Evolutionary conservation across 2,113 vertebrate species (phyloP), one percentile per base, ranked within the genome.

Genomic region (Lophotis ruficrista): DNA sequence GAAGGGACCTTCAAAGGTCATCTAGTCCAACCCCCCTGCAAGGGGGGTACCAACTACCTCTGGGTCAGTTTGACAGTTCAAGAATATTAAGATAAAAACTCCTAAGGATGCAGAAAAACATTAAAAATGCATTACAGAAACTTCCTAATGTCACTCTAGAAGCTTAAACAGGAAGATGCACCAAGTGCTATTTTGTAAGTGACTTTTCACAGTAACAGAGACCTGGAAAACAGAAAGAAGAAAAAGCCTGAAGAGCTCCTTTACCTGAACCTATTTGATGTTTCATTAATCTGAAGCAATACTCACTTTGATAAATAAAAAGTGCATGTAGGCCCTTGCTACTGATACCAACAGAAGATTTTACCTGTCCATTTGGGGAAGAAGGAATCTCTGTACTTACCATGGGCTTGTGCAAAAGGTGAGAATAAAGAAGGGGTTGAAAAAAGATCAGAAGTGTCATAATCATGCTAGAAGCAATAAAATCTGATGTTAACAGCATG

Each of bases 331-430:
- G 21, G 35, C 75, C 53, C 48, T 84, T 4, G 2, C 33, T 88
- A 6, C 7, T 73, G 28, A 56, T 27, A 79, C 30, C 62, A 86
- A 4, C 4, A 65, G 24, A 79, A 69, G 24, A 83, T 57, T 64
- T 89, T 87, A 95, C 28, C 56, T 73, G 61, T 65, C 61, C 14
- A 21, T 81, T 37, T 61, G 61, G 68, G 56, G 47, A 90, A 70
- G 48, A 89, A 87, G 22, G 27, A 50, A 79, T 79, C 41, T 92
- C 65, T 66, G 37, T 88, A 87, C 68, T 93, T 94, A 92, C 80
- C 69, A 33, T 14, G 47, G 16, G 25, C 62, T 95, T 91, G 43
- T 43, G n/a, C 47, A 83, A 80, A 88, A 87, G 37, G 65, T 57
- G 6, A 82, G n/a, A 90, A 87, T 35, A 77, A 93, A 89, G 89